phyloP scores from a whole-genome alignment of 2,888 invertebrate genomes.

The Stramonita haemastoma region DNA sequence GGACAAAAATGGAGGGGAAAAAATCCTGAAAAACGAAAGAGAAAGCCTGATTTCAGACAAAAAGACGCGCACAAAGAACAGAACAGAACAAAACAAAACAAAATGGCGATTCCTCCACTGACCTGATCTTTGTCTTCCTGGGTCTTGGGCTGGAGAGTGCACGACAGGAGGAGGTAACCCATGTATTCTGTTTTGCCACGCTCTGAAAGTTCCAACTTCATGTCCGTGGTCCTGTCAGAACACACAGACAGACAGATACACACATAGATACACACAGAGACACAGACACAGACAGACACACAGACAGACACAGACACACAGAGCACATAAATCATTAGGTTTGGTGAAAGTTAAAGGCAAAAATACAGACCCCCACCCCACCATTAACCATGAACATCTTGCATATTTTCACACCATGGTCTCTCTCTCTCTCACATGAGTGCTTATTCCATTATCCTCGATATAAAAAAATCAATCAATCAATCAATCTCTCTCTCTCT shows the following conservation, averaged over 20 bases:
- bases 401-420: not conserved
- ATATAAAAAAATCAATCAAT: no score
- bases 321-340: not conserved
- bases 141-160: constrained; percentile 92
- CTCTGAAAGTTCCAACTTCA: constrained; percentile 89
- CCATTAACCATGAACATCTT: not conserved
- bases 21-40: not conserved
- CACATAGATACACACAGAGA: constrained; percentile 17
- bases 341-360: not conserved
- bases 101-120: constrained; percentile 54
- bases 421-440: no score
- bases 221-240: constrained; percentile 81
- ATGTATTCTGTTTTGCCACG: constrained; percentile 80
- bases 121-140: constrained; percentile 97
- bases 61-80: no score
- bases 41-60: no score
- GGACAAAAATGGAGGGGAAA: not conserved
- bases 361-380: not conserved
- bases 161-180: constrained; percentile 90
- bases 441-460: no score
- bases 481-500: no score
- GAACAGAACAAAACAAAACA: not conserved
- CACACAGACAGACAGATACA: not conserved
- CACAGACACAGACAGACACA: constrained; percentile 28
- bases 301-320: constrained; percentile 1